Conservation (phyloP, 2,113 vertebrate species). For the Opisthocomus hoazin region DNA sequence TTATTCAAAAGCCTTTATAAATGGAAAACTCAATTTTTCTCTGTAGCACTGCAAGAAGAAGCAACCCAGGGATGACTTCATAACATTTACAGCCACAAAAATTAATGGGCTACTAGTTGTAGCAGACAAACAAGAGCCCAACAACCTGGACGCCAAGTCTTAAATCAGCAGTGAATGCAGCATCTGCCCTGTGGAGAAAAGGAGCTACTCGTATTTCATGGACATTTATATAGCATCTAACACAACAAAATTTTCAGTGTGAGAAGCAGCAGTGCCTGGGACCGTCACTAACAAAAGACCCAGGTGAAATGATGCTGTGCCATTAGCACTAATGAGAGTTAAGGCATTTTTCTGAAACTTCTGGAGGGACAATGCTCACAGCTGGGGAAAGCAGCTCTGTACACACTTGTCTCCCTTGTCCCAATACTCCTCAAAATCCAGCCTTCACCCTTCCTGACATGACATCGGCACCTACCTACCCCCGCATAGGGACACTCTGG, state of each 20-base stretch:
- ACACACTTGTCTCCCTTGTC: background rate
- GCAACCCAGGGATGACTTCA: background rate
- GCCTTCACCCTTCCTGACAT: background rate
- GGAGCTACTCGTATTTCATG: background rate
- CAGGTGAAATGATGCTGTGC: fast-evolving
- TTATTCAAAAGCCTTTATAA: constrained; percentile 53
- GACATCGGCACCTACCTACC: background rate
- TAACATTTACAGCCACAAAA: background rate
- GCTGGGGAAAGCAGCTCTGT: background rate
- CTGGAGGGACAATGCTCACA: background rate
- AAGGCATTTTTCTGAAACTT: background rate
- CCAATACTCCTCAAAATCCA: background rate
- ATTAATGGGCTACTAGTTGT: background rate
- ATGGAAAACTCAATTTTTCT: constrained; percentile 31
- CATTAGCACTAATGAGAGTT: background rate
- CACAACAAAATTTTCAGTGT: background rate
- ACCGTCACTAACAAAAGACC: background rate
- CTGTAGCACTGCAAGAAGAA: background rate
- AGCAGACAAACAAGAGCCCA: background rate
- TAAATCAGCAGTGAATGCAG: background rate
- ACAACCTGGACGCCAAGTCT: background rate
- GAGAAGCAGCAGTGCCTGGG: background rate
- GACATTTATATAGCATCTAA: background rate
- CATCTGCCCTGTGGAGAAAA: background rate
- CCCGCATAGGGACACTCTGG: background rate